phyloP scores from a whole-genome alignment of 2,113 vertebrate species.

The Empidonax alnorum region DNA sequence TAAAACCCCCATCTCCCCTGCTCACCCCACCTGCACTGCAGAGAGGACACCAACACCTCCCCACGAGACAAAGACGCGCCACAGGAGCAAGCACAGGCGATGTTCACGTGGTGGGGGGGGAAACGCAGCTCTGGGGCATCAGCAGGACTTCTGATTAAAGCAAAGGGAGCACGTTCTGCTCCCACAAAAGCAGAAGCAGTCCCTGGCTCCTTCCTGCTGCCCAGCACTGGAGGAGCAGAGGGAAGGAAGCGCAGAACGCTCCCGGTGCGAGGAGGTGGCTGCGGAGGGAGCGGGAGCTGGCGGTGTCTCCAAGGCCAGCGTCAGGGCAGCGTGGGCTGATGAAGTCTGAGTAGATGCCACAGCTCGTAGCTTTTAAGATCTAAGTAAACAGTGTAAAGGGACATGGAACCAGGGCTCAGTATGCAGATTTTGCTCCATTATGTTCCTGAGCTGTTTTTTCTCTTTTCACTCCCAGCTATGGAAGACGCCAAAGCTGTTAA shows the following conservation, averaged over 20 bases:
- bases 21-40: background rate
- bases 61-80: accelerated
- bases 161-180: background rate
- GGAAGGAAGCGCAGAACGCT: background rate
- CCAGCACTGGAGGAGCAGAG: accelerated
- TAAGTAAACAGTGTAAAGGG: conserved; percentile 70
- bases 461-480: conserved; percentile 52
- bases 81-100: background rate
- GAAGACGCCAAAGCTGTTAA: conserved; percentile 40
- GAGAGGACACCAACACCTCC: background rate
- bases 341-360: conserved; percentile 79
- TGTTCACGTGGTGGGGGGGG: background rate
- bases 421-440: conserved; percentile 56
- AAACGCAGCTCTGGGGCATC: background rate
- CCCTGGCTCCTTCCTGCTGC: background rate
- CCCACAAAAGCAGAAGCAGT: background rate
- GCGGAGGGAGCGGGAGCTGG: background rate
- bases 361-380: conserved; percentile 65
- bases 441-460: background rate
- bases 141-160: background rate
- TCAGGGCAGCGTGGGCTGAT: conserved; percentile 74
- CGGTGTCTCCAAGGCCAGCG: conserved; percentile 69
- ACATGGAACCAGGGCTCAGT: conserved; percentile 23
- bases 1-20: background rate
- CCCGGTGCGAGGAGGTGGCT: background rate